Base-by-base conservation (phyloP, 2,113 vertebrate species). In the Prunella himalayana region DNA sequence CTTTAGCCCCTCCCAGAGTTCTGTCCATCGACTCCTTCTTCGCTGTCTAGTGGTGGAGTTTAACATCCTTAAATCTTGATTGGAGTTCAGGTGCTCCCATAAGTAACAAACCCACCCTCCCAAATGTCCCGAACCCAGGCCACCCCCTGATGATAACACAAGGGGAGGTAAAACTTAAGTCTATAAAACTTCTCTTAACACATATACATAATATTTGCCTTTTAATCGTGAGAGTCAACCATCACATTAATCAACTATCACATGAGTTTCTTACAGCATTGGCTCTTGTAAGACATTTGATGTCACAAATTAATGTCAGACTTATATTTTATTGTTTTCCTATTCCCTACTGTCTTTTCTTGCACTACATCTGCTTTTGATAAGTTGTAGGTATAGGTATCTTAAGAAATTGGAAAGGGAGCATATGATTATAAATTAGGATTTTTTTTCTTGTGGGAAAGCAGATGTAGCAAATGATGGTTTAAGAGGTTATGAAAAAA, bases 391-490 rank as follows among this genome's bases (percentile, higher is more conserved):
- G 53, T 82, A 6, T 70, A 39, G 9, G 10, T 95, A 88, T 83
- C 75, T 8, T 37, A 91, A 92, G 73, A 63, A 92, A 81, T 61
- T 75, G 60, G 75, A 69, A 79, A 83, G 78, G 73, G 76, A 78
- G 41, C 70, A 5, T 51, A 28, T 71, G 69, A 53, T 71, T 91
- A 72, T 91, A 86, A 95, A 59, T 84, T 59, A 63, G 41, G 50
- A 22, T 1, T 18, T 22, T 75, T 75, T 76, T 86, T 93, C 42
- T 63, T 95, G 68, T 90, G 78, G 83, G 88, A 95, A 95, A 91
- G 83, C 75, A 91, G 80, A 94, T 94, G 84, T 42, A 82, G 63
- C 60, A 90, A 90, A 65, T 71, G n/a, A 70, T 76, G 89, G 75
- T 79, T 97, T 86, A 92, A 87, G 31, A 42, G 69, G 9, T 82